Evolutionary conservation across 2,113 vertebrate species (phyloP).

Genomic region (Mellivora capensis): DNA sequence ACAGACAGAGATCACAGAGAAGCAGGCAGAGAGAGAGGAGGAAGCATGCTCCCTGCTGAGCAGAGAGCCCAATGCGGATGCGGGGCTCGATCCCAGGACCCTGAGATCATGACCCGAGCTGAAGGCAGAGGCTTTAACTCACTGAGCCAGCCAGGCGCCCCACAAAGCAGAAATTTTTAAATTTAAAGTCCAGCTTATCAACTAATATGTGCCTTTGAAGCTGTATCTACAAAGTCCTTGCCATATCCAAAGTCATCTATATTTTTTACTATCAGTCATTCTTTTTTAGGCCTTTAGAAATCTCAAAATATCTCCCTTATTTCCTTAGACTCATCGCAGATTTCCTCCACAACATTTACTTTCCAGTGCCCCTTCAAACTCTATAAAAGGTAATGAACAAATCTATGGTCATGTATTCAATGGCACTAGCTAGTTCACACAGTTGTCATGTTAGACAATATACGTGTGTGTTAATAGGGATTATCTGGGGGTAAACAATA

Average conservation of each 20-base stretch:
- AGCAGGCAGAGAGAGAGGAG: too few species aligned
- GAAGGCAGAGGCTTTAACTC: too few species aligned
- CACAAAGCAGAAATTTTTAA: not conserved
- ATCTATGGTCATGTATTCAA: not conserved
- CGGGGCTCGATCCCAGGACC: too few species aligned
- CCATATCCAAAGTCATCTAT: not conserved
- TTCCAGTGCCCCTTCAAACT: not conserved
- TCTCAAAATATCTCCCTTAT: not conserved
- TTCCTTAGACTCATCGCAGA: not conserved
- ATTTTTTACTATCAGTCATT: not conserved
- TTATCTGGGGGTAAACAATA: not conserved
- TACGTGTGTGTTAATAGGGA: not conserved
- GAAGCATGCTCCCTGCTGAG: too few species aligned
- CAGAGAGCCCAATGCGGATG: too few species aligned
- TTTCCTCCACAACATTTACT: not conserved
- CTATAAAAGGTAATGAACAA: not conserved
- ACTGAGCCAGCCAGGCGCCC: too few species aligned
- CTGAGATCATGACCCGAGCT: too few species aligned
- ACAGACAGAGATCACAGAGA: too few species aligned
- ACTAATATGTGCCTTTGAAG: not conserved
- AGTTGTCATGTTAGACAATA: not conserved
- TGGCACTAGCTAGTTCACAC: not conserved
- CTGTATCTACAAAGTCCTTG: not conserved
- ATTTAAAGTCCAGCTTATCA: not conserved
- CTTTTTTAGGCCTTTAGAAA: not conserved